phyloP scores from a whole-genome alignment of 2,797 vertebrate species.

The Thalassophryne amazonica region DNA sequence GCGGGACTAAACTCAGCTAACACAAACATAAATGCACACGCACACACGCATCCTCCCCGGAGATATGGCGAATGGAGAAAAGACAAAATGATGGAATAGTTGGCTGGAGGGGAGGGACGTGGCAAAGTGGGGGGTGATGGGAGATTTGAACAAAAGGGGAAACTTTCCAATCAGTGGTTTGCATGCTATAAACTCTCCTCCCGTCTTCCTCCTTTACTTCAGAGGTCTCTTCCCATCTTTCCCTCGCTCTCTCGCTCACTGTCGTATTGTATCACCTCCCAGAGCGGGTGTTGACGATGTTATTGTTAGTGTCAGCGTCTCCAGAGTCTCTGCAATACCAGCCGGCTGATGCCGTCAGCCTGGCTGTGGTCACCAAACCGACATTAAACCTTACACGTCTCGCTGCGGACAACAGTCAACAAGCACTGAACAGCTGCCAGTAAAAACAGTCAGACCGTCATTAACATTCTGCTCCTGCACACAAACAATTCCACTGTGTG shows the following conservation, averaged over 20 bases:
- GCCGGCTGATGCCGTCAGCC: slow-evolving; percentile 52
- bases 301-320: slow-evolving; percentile 63
- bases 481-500: slow-evolving; percentile 17
- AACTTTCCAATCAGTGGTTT: slow-evolving; percentile 60
- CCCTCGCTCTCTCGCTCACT: slow-evolving; percentile 18
- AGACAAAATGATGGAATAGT: slow-evolving; percentile 68
- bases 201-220: slow-evolving; percentile 20
- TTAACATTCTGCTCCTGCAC: slow-evolving; percentile 16
- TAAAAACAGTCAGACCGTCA: slow-evolving; percentile 5
- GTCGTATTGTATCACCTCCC: slow-evolving; percentile 33
- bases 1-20: slow-evolving; percentile 61
- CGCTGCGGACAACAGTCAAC: slow-evolving; percentile 24
- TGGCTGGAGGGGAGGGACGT: slow-evolving; percentile 42
- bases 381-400: slow-evolving; percentile 16
- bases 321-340: slow-evolving; percentile 57
- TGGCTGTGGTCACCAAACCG: slow-evolving; percentile 23
- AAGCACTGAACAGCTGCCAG: slow-evolving; percentile 19
- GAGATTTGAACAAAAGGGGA: slow-evolving; percentile 39
- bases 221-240: slow-evolving; percentile 34
- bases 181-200: slow-evolving; percentile 40
- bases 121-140: not conserved
- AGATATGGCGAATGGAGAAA: slow-evolving; percentile 45
- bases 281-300: slow-evolving; percentile 61
- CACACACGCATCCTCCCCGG: slow-evolving; percentile 31
- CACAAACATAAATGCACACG: slow-evolving; percentile 35